A percentile compares a stretch with the other conserved stretches of the same genome.
These are phyloP conservation scores for Rhopilema esculentum DNA, from an alignment of 30 jellyfish, hydroid and myxozoan species.

Conservation along the genomic window DNA sequence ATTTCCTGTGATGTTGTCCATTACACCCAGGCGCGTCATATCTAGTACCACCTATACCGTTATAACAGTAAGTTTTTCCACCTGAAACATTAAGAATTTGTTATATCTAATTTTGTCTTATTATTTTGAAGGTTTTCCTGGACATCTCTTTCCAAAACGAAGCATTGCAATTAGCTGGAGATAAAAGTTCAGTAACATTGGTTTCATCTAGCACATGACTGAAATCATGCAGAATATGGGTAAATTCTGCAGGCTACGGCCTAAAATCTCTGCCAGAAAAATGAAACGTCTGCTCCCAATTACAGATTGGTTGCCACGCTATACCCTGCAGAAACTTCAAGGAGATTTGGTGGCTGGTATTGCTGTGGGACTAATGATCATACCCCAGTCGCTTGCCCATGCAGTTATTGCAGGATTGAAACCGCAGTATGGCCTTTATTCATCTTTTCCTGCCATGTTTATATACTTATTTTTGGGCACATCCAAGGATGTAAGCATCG, in stretches of 20 bases:
- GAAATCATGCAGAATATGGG: neutral
- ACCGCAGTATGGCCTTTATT: conserved; percentile 83
- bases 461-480: conserved; percentile 78
- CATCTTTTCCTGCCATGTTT: conserved; percentile 82
- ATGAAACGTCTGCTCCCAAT: conserved; percentile 69
- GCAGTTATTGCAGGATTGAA: conserved; percentile 81
- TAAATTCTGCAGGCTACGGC: conserved; percentile 21
- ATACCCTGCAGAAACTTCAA: conserved; percentile 54
- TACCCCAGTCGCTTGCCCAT: conserved; percentile 87
- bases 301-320: conserved; percentile 71
- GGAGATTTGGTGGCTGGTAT: conserved; percentile 81
- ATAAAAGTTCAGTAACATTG: neutral
- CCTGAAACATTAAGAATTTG: no score
- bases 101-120: no score
- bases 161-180: neutral
- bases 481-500: conserved; percentile 79
- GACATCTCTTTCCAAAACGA: neutral
- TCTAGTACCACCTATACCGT: no score
- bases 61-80: no score
- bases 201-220: neutral
- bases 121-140: neutral
- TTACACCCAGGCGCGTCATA: no score
- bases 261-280: conserved; percentile 2
- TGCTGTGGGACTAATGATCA: conserved; percentile 77
- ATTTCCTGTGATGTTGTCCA: no score